Evolutionary conservation across 2,113 vertebrate species (phyloP).

Genomic region (Chiloscyllium plagiosum): DNA sequence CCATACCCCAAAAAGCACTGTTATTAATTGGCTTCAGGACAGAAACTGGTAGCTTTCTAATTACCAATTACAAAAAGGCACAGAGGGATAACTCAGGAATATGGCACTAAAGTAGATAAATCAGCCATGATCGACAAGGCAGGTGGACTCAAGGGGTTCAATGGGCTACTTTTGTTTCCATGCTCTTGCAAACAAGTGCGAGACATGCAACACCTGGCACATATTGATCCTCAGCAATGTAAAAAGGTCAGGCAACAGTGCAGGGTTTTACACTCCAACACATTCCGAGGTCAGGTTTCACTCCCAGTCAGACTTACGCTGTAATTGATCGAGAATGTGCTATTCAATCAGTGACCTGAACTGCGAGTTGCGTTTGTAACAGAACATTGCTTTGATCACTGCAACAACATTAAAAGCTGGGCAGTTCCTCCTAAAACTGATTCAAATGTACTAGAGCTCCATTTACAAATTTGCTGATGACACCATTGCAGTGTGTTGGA

Average conservation of each 20-base stretch:
- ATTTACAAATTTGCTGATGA: too few relatives aligned
- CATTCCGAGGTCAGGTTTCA: background rate
- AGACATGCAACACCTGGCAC: background rate
- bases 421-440: background rate
- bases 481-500: too few relatives aligned
- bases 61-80: too few relatives aligned
- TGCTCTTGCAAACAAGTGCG: background rate
- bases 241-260: background rate
- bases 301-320: background rate
- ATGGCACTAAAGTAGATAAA: too few relatives aligned
- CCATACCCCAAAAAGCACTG: too few relatives aligned
- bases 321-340: background rate
- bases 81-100: too few relatives aligned
- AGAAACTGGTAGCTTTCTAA: too few relatives aligned
- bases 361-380: background rate
- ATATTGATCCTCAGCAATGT: background rate
- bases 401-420: background rate
- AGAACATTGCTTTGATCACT: background rate
- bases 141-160: too few relatives aligned
- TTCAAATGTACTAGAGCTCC: background rate
- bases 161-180: too few relatives aligned
- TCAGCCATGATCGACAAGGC: too few relatives aligned
- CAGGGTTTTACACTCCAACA: background rate
- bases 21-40: too few relatives aligned
- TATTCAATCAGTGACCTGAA: background rate